Evolutionary conservation across 2,888 invertebrate species (phyloP), one percentile per base, ranked within the genome.

Genomic region (Tenthredo livida): DNA sequence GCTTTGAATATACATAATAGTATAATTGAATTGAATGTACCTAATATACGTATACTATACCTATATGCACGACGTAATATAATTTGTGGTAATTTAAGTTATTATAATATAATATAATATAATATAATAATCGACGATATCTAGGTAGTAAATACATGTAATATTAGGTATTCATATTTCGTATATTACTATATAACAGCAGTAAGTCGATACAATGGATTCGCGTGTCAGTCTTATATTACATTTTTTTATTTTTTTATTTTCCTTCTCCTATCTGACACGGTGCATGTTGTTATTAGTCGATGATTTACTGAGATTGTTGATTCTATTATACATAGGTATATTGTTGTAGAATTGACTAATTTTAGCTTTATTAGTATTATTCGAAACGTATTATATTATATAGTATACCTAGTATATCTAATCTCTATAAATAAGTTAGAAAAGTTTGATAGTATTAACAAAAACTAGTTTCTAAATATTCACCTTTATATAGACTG

Each of bases 341-440:
- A n/a, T n/a, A n/a, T n/a, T n/a, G n/a, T 33, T 50, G 29, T 50
- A 54, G 77, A 77, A 77, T 50, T 77, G 29, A 77, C 54, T 77
- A 54, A 54, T 7, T 37, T 67, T 67, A 83, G 83, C 83, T 83
- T 82, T 83, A 67, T 47, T 83, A 67, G 83, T 83, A 83, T 83
- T 67, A 83, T 70, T 67, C 29, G 47, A 65, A 33, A n/a, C 33
- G 67, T 83, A 70, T 70, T 70, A 70, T 50, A 50, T 75, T 17
- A 75, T 17, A 75, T 33, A 33, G 0, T 33, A 33, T 75, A 29
- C 29, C n/a, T n/a, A n/a, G n/a, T 50, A 21, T 80, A 80, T 80
- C 37, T 40, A n/a, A 43, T 72, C 15, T 40, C 17, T 40, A 72
- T 25, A 29, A 37, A 37, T 40, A 61, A 61, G 15, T 80, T 58